phyloP scores from a whole-genome alignment of 1,140 invertebrate species.

The Onthophagus taurus region DNA sequence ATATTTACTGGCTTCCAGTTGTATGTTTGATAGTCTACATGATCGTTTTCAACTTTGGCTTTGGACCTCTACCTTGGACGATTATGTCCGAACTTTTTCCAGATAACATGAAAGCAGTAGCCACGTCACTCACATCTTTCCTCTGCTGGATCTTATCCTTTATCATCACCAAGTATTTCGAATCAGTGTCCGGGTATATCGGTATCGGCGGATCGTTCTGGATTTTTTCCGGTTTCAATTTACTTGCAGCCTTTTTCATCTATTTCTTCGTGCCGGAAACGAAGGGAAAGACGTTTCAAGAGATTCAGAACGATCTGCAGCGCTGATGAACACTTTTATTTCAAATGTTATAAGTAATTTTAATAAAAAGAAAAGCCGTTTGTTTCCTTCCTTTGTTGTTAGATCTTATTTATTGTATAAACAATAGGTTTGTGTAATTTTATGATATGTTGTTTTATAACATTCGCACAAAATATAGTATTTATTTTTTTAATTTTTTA shows the following conservation, averaged over 20 bases:
- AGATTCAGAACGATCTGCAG: conserved; percentile 23
- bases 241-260: conserved; percentile 27
- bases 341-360: too few species aligned
- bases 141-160: conserved; percentile 71
- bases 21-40: conserved; percentile 27
- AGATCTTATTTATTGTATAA: too few species aligned
- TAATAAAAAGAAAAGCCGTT: too few species aligned
- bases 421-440: too few species aligned
- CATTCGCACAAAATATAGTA: too few species aligned
- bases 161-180: conserved; percentile 68
- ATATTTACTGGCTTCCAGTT: conserved; percentile 31
- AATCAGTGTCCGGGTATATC: conserved; percentile 45
- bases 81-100: conserved; percentile 77
- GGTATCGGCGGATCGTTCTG: conserved; percentile 66
- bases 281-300: conserved; percentile 62
- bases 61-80: conserved; percentile 75
- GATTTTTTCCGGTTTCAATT: conserved; percentile 53
- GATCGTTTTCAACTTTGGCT: conserved; percentile 41
- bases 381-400: too few species aligned
- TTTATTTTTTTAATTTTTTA: too few species aligned
- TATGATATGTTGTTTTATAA: too few species aligned
- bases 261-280: conserved; percentile 68
- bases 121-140: conserved; percentile 61
- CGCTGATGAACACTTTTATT: too few species aligned
- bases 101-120: conserved; percentile 60